These are phyloP conservation scores for Cotesia chilonis DNA, from an alignment of 1,140 invertebrate species.

Conservation along the genomic window DNA sequence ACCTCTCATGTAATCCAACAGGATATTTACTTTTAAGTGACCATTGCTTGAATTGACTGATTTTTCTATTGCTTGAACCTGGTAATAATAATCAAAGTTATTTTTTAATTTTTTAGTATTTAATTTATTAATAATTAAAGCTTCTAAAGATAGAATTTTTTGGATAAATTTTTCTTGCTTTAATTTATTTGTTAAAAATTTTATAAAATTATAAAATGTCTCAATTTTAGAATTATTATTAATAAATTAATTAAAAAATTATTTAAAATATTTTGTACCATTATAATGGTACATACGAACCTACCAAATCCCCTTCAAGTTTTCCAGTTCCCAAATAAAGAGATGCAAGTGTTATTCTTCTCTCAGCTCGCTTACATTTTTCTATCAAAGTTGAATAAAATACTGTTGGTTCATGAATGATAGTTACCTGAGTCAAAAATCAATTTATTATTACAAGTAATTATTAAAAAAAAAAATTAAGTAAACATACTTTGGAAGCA, in stretches of 20 bases:
- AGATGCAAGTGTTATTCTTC: constrained; percentile 88
- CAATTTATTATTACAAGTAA: constrained; percentile 26
- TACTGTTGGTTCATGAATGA: constrained; percentile 77
- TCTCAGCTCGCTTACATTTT: constrained; percentile 75
- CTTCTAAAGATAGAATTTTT: too few relatives aligned
- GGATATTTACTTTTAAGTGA: constrained; percentile 79
- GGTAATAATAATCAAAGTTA: constrained; percentile 33
- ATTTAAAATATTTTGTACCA: constrained; percentile 15
- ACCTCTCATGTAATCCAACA: constrained; percentile 91
- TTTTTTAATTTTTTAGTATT: not conserved
- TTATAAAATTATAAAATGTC: too few relatives aligned
- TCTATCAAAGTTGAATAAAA: constrained; percentile 81
- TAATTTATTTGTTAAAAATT: too few relatives aligned
- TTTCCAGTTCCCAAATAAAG: constrained; percentile 92
- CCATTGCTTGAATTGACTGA: constrained; percentile 67
- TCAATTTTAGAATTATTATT: not conserved
- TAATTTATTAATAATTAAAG: not conserved
- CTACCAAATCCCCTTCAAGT: constrained; percentile 82
- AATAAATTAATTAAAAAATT: not conserved
- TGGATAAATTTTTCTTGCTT: too few relatives aligned
- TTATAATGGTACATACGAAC: constrained; percentile 38
- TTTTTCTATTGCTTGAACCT: constrained; percentile 71
- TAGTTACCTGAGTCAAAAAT: constrained; percentile 64
- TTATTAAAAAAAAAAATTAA: constrained; percentile 2
- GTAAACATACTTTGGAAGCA: constrained; percentile 68